Evolutionary conservation across 2,888 invertebrate genomes (phyloP), one percentile per base, ranked within the genome.

Genomic region (Ormyrus rosae): DNA sequence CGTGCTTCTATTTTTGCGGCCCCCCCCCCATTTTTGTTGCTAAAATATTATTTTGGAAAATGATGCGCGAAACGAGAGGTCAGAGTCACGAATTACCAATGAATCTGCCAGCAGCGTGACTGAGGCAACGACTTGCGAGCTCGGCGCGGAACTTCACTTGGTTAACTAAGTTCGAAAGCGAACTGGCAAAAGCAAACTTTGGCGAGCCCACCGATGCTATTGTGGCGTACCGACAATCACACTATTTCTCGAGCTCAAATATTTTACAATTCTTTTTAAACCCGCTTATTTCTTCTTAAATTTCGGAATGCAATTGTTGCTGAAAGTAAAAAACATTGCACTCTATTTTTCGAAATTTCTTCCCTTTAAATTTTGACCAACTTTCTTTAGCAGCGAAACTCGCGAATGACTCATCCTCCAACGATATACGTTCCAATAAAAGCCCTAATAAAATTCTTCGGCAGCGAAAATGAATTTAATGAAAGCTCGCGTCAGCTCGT

Each of bases 61-160:
- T 34, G 34, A 34, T 34, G 34, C 34, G 34, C 56, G 46, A 60
- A 34, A 19, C 50, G n/a, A 50, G 9, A 7, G 55, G 13, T 45
- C 45, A 10, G 45, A 34, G 34, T 34, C 11, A 13, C 53, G 55
- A 68, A 69, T 55, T 61, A 8, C n/a, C 10, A 34, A 55, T 55
- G 19, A 53, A 68, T 68, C 34, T 46, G 8, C 45, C 10, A 56
- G 45, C 55, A 46, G 46, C 53, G 61, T 63, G 69, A 68, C 60
- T 63, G 69, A 4, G 34, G 34, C 34, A 34, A 4, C 34, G 34
- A 4, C 34, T 34, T 67, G 78, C 65, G 58, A 48, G 72, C 56
- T 78, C 78, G 67, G 67, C 72, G 48, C 55, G 51, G 72, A 78
- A 78, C 67, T 65, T 72, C 67, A 19, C 48, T 56, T 68, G 75